These are phyloP conservation scores for Choristoneura rosaceana DNA, from an alignment of 2,888 invertebrate genomes.

Conservation along the genomic window DNA sequence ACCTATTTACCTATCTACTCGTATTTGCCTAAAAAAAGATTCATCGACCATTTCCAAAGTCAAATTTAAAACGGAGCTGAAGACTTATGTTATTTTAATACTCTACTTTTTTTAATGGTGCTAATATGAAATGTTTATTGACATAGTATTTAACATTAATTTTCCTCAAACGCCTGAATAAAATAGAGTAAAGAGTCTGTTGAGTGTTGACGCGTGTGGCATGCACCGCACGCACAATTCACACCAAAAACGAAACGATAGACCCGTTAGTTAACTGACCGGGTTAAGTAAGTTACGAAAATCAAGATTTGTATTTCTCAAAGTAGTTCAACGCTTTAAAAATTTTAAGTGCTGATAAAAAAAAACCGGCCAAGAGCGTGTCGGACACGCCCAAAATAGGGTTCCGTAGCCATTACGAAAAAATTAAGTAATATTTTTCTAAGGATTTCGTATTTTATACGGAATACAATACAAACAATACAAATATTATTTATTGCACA, in stretches of 20 bases:
- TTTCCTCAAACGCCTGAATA: slow-evolving; percentile 6
- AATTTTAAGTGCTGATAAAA: not conserved
- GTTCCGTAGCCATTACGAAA: too few species aligned
- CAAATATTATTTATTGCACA: too few species aligned
- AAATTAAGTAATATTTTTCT: too few species aligned
- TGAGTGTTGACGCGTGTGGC: not conserved
- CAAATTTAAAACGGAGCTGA: not conserved
- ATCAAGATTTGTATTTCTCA: not conserved
- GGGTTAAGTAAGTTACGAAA: slow-evolving; percentile 10
- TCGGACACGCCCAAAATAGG: too few species aligned
- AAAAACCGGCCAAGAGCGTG: too few species aligned
- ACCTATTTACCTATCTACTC: not conserved
- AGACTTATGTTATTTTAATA: not conserved
- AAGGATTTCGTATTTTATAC: too few species aligned
- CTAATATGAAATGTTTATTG: not conserved
- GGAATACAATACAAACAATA: too few species aligned
- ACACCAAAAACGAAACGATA: slow-evolving; percentile 6
- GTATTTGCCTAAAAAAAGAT: not conserved
- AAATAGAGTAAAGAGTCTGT: slow-evolving; percentile 2
- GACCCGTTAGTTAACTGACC: slow-evolving; percentile 39
- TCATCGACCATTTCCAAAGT: not conserved
- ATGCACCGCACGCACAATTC: not conserved
- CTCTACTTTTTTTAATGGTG: not conserved
- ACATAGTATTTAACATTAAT: not conserved
- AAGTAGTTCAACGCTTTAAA: not conserved